Evolutionary conservation across 2,888 invertebrate genomes (phyloP), one percentile per base, ranked within the genome.

Genomic region (Imbricaverruca yamaguchii): DNA sequence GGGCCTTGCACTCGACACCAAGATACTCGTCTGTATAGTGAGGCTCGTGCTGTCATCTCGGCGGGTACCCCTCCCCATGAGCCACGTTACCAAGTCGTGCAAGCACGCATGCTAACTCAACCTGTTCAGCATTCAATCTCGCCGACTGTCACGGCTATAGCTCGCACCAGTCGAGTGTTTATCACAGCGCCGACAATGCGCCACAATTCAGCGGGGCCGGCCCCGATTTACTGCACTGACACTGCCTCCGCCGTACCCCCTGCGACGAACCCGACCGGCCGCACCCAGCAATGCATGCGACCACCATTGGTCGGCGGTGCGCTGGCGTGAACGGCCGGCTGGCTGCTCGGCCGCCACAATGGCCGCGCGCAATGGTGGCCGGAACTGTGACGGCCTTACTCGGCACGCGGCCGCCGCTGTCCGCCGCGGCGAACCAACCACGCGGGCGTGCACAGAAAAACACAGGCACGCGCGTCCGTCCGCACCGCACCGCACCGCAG

Each of bases 51-150:
- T 3, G 39, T 39, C 39, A 39, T 39, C 39, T 39, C 4, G 39
- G 39, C 39, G 4, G 39, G 39, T 39, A 39, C 61, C 63, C 63
- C 65, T 39, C 25, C 69, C 23, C 69, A 39, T 39, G 15, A 3
- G 15, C 15, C 0, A 13, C 69, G 69, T 7, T 39, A 39, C 15
- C 39, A 25, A 15, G 69, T 12, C 69, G 18, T 18, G 61, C 61
- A 61, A 18, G 61, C 39, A 69, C 69, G 69, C 69, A 23, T 39
- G 25, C 39, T 69, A 69, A 69, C 69, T 69, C 69, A 69, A 39
- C 25, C 69, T 39, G 39, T 69, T 69, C 69, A 39, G 69, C 69
- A 69, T 69, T 39, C 69, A 69, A 69, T 69, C 69, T 39, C 15
- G 69, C 25, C 15, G 69, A 15, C 69, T 69, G 69, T 69, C 69